Base-by-base conservation (phyloP, 2,797 vertebrate species). In the Chaetophractus vellerosus region DNA sequence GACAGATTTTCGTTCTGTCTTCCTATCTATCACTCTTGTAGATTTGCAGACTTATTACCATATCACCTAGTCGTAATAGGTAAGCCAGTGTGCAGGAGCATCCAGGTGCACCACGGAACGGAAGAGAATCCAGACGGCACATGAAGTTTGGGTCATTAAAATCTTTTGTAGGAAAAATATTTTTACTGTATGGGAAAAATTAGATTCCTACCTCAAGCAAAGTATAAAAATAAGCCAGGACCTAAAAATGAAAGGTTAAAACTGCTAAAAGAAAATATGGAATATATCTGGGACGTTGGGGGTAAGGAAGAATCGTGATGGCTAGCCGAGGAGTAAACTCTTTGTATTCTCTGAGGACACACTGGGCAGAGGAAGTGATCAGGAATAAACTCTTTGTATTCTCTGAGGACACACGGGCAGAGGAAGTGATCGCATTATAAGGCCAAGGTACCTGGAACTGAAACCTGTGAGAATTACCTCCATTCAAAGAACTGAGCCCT, bases 141-240 rank as follows among this genome's bases (percentile, higher is more conserved):
- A 3, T 12, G 28, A 68, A 23, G 28, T 88, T 59, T 80, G 59
- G 0, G 3, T 61, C 59, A 50, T 61, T 80, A 50, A 87, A 74
- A 55, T 31, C 45, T 38, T 84, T 88, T 79, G 8, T 66, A 74
- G n/a, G n/a, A 84, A 91, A 93, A 78, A 52, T 72, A 72, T 38
- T 6, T 50, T 85, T 12, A 11, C 57, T 55, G 36, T 45, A 28
- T 85, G n/a, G 55, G 63, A 76, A 93, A 50, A 72, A 66, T 75
- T 75, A 33, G 15, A 55, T 55, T 5, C 23, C 33, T 84, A 63
- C 18, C 41, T 90, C 23, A 48, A 55, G 24, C 21, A 76, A 89
- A 83, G 59, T 83, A 79, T 5, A 31, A 84, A 94, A 82, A n/a
- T 48, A 52, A 90, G 16, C 33, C 23, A 94, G 38, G 41, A 41